These are phyloP conservation scores for Acropora tenuis DNA, from an alignment of 64 coral and sea anemone genomes.

Conservation along the genomic window DNA sequence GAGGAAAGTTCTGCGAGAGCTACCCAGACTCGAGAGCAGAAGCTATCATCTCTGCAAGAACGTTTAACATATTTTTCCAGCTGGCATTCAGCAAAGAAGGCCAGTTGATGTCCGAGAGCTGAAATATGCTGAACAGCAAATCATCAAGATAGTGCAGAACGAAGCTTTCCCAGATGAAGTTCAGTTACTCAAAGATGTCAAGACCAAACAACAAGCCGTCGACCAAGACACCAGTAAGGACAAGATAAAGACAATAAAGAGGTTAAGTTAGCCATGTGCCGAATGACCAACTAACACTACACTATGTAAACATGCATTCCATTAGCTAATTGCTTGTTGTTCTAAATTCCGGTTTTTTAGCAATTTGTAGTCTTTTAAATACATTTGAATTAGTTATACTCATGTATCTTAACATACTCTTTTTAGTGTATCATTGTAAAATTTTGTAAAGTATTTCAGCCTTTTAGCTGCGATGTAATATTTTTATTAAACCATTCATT, in stretches of 20 bases:
- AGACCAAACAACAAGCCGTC: background rate
- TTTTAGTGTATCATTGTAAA: too few relatives aligned
- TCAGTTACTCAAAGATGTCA: background rate
- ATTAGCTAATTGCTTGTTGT: too few relatives aligned
- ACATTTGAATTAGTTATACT: too few relatives aligned
- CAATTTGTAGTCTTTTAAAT: too few relatives aligned
- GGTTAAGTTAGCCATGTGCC: background rate
- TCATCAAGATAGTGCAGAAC: background rate
- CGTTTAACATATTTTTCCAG: slow-evolving; percentile 30
- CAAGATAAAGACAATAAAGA: background rate
- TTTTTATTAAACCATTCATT: too few relatives aligned
- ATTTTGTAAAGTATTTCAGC: too few relatives aligned
- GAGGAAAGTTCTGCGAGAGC: background rate
- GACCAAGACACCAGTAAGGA: background rate
- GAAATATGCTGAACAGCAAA: background rate
- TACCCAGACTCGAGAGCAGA: background rate
- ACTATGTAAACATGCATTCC: too few relatives aligned
- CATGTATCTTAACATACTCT: too few relatives aligned
- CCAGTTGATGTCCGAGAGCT: background rate
- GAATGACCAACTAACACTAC: too few relatives aligned
- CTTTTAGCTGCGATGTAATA: too few relatives aligned
- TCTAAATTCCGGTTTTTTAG: too few relatives aligned
- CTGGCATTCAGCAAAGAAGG: slow-evolving; percentile 13
- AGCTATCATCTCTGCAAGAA: background rate
- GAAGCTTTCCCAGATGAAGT: background rate